Conservation (phyloP, 1,140 invertebrate genomes). For the Hycleus cichorii region DNA sequence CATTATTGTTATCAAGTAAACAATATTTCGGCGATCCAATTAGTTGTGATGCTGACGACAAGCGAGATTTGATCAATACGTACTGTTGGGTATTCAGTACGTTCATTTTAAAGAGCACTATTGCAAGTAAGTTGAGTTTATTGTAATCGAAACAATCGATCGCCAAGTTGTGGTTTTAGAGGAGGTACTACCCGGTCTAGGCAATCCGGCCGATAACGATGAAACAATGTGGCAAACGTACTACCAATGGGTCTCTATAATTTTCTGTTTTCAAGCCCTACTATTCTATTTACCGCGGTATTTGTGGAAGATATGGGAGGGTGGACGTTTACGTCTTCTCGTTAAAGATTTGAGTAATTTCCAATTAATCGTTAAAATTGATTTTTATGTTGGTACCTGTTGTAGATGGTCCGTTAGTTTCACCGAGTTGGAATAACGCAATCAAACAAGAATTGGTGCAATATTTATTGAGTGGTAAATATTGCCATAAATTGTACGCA, state of each 20-base stretch:
- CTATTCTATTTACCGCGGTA: conserved; percentile 67
- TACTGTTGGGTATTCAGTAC: conserved; percentile 76
- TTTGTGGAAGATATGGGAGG: conserved; percentile 72
- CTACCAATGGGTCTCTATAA: conserved; percentile 84
- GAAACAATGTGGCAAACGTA: conserved; percentile 67
- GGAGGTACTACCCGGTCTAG: background rate
- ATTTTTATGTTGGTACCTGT: background rate
- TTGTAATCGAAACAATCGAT: no score
- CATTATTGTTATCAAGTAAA: conserved; percentile 58
- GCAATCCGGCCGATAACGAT: conserved; percentile 14
- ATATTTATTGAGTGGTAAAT: conserved; percentile 47
- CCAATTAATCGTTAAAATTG: background rate
- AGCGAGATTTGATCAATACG: conserved; percentile 52
- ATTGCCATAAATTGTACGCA: conserved; percentile 60
- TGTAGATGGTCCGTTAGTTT: conserved; percentile 40
- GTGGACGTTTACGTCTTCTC: conserved; percentile 49
- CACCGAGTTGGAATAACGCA: conserved; percentile 47
- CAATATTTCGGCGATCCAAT: conserved; percentile 67
- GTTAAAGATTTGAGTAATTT: conserved; percentile 44
- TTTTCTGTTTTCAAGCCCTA: conserved; percentile 71
- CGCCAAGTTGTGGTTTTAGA: background rate
- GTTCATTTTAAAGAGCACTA: conserved; percentile 51
- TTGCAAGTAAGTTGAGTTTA: conserved; percentile 36
- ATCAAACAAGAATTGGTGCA: conserved; percentile 47
- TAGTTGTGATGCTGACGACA: conserved; percentile 50